Percentiles rank a stretch among this genome's conserved stretches.
These are phyloP conservation scores for Remorina albescens DNA, from an alignment of 2,797 vertebrate species.

Conservation along the genomic window DNA sequence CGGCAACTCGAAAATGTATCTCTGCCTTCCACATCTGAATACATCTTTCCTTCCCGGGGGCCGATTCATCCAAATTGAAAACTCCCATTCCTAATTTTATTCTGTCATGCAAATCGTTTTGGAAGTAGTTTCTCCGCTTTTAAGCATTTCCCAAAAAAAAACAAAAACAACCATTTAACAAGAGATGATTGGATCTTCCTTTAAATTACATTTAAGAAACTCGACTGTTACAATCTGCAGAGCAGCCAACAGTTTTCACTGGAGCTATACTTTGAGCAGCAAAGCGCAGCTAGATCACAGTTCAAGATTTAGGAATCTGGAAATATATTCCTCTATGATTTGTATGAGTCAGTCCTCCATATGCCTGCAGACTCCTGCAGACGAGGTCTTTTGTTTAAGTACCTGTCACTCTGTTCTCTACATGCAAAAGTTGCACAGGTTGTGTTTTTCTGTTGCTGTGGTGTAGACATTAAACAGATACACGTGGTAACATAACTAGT, in stretches of 20 bases:
- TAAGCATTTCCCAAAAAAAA: neutral
- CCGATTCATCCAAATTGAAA: conserved; percentile 7
- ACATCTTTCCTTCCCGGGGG: neutral
- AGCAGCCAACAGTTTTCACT: neutral
- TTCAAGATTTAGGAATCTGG: neutral
- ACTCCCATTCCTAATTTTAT: no score
- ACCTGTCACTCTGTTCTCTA: neutral
- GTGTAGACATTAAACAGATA: neutral
- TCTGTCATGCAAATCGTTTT: neutral
- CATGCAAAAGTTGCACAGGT: neutral
- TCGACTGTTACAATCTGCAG: neutral
- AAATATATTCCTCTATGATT: neutral
- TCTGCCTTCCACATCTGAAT: neutral
- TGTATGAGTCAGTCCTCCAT: no score
- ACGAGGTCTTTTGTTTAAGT: neutral
- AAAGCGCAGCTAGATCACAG: neutral
- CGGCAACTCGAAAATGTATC: conserved; percentile 7
- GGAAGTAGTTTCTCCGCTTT: no score
- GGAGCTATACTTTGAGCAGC: neutral
- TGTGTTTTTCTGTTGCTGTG: neutral
- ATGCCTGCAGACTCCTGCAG: neutral
- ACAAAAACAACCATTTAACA: no score
- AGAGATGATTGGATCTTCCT: neutral
- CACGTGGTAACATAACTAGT: no score
- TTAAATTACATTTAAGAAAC: neutral